Base-by-base conservation (phyloP, 2,888 invertebrate genomes). In the Odontothrips loti region DNA sequence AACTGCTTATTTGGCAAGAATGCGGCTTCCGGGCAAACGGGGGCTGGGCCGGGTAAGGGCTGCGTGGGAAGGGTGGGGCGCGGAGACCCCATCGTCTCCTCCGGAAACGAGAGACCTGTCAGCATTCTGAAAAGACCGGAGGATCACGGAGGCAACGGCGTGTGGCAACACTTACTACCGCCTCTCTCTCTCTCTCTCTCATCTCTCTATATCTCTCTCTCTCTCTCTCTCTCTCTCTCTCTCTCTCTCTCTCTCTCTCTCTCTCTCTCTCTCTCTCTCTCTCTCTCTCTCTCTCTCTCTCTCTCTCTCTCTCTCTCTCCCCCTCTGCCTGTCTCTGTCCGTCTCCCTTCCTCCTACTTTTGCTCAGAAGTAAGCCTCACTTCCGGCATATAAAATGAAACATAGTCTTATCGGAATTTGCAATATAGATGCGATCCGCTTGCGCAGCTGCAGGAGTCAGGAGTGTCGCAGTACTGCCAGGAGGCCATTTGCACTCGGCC, bases 1-100 rank as follows among this genome's bases (percentile, higher is more conserved):
- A 68, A 68, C 23, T 68, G 68, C 68, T 68, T 68, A 75, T 75
- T 75, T 75, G 27, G 68, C 27, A 27, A 75, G 68, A 27, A 27
- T 27, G 68, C 68, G 58, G 58, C n/a, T 58, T n/a, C 58, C n/a
- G 58, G 58, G 10, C 58, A 0, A 15, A 15, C 20, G 2, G 15
- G 51, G 58, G 58, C 12, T 15, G 58, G 58, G 51, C 51, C 51
- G 51, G 58, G 58, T 4, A 1, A 15, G 58, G 58, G 12, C 58
- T 58, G 17, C 17, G n/a, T n/a, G n/a, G n/a, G n/a, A 43, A 43
- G 34, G 34, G 34, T 43, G n/a, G n/a, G n/a, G n/a, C n/a, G n/a
- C n/a, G n/a, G n/a, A n/a, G n/a, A n/a, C n/a, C 58, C 4, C 58
- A 43, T 43, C 34, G 34, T 6, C 34, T 11, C 58, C 58, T 43